Evolutionary conservation across 2,113 vertebrate species (phyloP), one percentile per base, ranked within the genome.

Genomic region (Perccottus glenii): DNA sequence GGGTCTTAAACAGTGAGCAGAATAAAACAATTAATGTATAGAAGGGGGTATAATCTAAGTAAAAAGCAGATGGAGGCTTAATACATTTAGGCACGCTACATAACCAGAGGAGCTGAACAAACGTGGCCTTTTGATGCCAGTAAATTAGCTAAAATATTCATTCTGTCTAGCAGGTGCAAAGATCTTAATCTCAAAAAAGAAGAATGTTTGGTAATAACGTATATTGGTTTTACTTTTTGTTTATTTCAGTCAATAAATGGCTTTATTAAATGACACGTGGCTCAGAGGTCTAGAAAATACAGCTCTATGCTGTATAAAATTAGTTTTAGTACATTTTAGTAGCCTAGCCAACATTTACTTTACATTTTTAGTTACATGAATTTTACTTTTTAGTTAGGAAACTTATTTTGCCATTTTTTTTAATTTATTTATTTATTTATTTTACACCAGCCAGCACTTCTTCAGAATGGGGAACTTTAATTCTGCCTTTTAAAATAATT

Each of bases 41-140:
- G 86, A 82, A 81, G 79, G 57, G 84, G 71, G 62, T 61, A 80
- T 87, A 86, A 87, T 89, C 85, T 83, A 86, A 90, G 80, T 89
- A 82, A 90, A 90, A 88, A 88, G 74, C 92, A 93, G 88, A 92
- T 90, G 90, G 86, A 84, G 75, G 27, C 73, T 89, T 93, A 92
- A 93, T 91, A 81, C 85, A 84, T 91, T 92, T 92, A 91, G 89
- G 67, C 86, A 86, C 85, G 92, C 89, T 89, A 72, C 60, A 87
- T 84, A 84, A 84, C 75, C 82, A 86, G 80, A 77, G 70, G 56
- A 82, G 77, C 72, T 52, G 62, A 81, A 67, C 58, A 88, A 81
- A 86, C 73, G 64, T 47, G 52, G 44, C 43, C 38, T 45, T 71
- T 16, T 64, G 27, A 49, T 32, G 70, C 15, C 56, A 69, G 52